Conservation (phyloP, 23 tunicate species). For the Aplidium turbinatum region DNA sequence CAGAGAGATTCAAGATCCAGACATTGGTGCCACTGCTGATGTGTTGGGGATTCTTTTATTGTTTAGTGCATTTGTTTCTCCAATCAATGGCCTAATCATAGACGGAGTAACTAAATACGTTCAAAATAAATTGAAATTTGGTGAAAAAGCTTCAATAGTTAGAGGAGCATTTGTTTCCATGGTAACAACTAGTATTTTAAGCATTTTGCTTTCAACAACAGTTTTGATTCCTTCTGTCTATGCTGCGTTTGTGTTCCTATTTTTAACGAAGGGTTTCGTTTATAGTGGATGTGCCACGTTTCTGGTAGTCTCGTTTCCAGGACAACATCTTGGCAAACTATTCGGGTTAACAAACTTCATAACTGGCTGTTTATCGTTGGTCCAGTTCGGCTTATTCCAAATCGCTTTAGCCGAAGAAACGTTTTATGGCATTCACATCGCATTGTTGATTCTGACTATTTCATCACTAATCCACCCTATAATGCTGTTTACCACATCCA, state of each 20-base stretch:
- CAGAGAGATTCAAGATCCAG: conserved; percentile 4
- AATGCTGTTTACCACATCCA: too few species aligned
- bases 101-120: not conserved
- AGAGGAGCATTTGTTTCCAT: conserved; percentile 14
- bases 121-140: not conserved
- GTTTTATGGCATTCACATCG: conserved; percentile 13
- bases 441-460: not conserved
- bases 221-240: not conserved
- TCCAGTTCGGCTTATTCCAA: conserved; percentile 27
- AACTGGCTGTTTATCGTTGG: not conserved
- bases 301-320: conserved; percentile 13
- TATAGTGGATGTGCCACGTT: conserved; percentile 11
- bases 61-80: conserved; percentile 6
- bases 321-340: conserved; percentile 21
- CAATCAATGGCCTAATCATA: conserved; percentile 22
- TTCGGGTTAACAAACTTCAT: conserved; percentile 21
- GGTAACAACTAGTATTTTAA: conserved; percentile 2
- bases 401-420: conserved; percentile 9
- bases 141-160: not conserved
- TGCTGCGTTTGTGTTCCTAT: conserved; percentile 9
- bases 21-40: conserved; percentile 12
- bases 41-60: conserved; percentile 17
- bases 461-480: conserved; percentile 27
- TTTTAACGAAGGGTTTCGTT: conserved; percentile 13
- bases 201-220: conserved; percentile 1